Base-by-base conservation (phyloP, 2,113 vertebrate genomes). In the Hucho hucho region DNA sequence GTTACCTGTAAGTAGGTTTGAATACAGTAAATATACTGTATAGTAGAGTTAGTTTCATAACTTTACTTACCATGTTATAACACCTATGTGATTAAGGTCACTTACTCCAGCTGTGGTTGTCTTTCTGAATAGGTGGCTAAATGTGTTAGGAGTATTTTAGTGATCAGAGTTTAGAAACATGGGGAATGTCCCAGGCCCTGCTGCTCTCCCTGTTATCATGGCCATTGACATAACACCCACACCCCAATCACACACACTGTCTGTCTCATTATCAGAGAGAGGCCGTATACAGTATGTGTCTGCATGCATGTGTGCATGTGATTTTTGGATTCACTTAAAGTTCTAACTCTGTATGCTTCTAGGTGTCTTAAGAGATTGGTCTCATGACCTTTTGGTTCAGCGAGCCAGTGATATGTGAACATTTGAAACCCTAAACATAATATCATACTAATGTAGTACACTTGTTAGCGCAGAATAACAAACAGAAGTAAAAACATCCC, bases 121-220 rank as follows among this genome's bases (percentile, higher is more conserved):
- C 22, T 74, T 63, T 69, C n/a, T 22, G 46, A 64, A 28, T 70
- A 2, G 56, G 13, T 74, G 78, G 78, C 65, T 76, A 49, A 76
- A 81, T 56, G 20, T 3, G 28, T 71, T 75, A 1, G 11, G 58
- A 20, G 65, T 25, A 66, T 73, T 79, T 81, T 59, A 71, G 69
- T 14, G 49, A 69, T 75, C 37, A 16, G 53, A 71, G 43, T 49
- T 58, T 72, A 69, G 24, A 73, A 74, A 78, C 61, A 67, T 69
- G 65, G 11, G 37, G 82, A 82, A 82, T 86, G 47, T 80, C 63
- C 75, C 46, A 28, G n/a, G 64, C 5, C 6, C 69, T 59, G 37
- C 37, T 43, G 7, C 37, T 11, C 9, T 43, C 37, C 37, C 37
- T 43, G 1, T 26, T 81, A 43, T 75, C 74, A 43, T 75, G 74